Evolutionary conservation across 2,797 vertebrate species (phyloP).

Genomic region (Urophycis tenuis): DNA sequence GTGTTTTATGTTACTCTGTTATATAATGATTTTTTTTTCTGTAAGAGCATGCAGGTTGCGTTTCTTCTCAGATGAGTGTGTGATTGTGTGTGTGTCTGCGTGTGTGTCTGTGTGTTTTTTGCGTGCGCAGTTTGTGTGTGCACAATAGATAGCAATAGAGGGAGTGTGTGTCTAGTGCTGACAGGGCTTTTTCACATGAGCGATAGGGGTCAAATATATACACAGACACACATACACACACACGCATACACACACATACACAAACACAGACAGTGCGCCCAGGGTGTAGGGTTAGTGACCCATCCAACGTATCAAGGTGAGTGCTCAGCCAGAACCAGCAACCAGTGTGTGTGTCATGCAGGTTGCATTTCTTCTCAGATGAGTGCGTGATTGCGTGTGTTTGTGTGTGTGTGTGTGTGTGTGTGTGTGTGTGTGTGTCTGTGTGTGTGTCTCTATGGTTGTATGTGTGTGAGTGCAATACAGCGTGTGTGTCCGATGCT

Average conservation of each 20-base stretch:
- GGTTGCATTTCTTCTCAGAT: constrained; percentile 12
- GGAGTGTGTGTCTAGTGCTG: background rate
- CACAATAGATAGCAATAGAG: background rate
- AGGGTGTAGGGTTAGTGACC: too few species aligned
- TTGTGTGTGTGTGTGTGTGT: constrained; percentile 9
- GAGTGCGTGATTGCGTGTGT: constrained; percentile 17
- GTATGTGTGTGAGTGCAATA: constrained; percentile 7
- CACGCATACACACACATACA: too few species aligned
- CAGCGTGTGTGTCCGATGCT: constrained; percentile 31
- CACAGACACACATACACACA: too few species aligned
- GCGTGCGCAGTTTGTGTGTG: background rate
- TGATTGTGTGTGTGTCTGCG: constrained; percentile 6
- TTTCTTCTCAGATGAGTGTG: constrained; percentile 23
- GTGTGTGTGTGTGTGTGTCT: constrained; percentile 18
- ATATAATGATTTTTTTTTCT: constrained; percentile 57
- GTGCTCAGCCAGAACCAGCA: too few species aligned
- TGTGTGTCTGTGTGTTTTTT: constrained; percentile 23
- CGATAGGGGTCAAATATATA: too few species aligned
- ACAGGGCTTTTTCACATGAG: too few species aligned
- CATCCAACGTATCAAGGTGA: too few species aligned
- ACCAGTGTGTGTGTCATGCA: too few species aligned
- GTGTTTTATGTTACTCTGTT: constrained; percentile 55
- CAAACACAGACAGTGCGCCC: too few species aligned
- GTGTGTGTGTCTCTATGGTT: too few species aligned
- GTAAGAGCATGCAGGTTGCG: constrained; percentile 8